Conservation (phyloP, 2,797 vertebrate genomes). For the Pygocentrus nattereri region DNA sequence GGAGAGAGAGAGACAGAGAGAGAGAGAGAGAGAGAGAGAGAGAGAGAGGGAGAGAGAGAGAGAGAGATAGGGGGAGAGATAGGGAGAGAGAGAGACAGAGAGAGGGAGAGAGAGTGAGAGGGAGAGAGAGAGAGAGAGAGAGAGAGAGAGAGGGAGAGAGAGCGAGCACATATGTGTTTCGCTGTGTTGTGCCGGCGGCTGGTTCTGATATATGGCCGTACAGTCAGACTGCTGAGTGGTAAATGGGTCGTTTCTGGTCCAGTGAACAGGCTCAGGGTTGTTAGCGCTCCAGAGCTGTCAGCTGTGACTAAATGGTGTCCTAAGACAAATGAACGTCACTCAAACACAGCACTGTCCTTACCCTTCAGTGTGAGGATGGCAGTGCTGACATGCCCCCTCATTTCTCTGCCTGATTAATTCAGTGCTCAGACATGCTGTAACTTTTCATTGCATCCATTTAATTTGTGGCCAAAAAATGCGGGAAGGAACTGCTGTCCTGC, state of each 20-base stretch:
- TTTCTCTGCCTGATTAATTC: constrained; percentile 38
- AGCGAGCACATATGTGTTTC: not conserved
- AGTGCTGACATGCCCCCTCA: constrained; percentile 29
- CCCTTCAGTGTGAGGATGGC: not conserved
- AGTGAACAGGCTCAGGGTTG: constrained; percentile 71
- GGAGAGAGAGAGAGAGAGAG: too few relatives aligned
- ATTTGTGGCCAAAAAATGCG: constrained; percentile 19
- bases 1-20: too few relatives aligned
- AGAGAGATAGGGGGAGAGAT: too few relatives aligned
- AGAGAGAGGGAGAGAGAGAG: too few relatives aligned
- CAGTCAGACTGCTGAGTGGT: constrained; percentile 48
- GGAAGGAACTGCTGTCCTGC: not conserved
- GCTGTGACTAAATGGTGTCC: constrained; percentile 65
- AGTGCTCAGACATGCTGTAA: constrained; percentile 29
- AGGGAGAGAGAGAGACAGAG: too few relatives aligned
- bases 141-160: not conserved
- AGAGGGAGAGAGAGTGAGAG: too few relatives aligned
- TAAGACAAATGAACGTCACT: constrained; percentile 45
- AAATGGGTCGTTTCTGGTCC: constrained; percentile 75
- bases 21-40: too few relatives aligned
- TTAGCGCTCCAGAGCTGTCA: constrained; percentile 70
- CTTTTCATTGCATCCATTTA: constrained; percentile 27
- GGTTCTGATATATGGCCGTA: constrained; percentile 32
- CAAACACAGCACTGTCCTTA: constrained; percentile 27
- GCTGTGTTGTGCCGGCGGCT: constrained; percentile 5